These are phyloP conservation scores for Rhingia rostrata DNA, from an alignment of 2,888 invertebrate species.

Conservation along the genomic window DNA sequence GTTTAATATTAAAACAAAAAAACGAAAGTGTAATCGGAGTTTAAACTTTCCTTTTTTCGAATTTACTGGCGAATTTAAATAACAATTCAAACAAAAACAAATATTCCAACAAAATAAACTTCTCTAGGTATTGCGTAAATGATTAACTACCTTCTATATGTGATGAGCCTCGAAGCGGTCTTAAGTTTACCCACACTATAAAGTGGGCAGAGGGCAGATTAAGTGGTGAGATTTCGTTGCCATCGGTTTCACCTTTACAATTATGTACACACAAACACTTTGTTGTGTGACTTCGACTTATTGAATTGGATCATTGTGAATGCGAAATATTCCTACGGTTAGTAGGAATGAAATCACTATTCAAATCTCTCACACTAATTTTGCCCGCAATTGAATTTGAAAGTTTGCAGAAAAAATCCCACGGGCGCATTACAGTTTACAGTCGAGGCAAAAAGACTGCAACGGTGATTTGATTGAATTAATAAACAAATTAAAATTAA, in stretches of 20 bases:
- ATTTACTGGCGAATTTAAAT: slow-evolving; percentile 49
- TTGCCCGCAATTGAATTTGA: slow-evolving; percentile 36
- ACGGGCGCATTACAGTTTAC: slow-evolving; percentile 9
- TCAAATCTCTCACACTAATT: slow-evolving; percentile 33
- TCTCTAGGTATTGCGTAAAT: slow-evolving; percentile 14
- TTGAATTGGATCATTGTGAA: slow-evolving; percentile 32
- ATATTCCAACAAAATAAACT: neutral
- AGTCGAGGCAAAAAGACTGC: slow-evolving; percentile 7
- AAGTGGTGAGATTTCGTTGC: slow-evolving; percentile 24
- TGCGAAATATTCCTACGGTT: neutral
- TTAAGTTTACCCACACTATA: slow-evolving; percentile 1
- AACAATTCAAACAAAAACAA: slow-evolving; percentile 42
- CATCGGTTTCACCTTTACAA: slow-evolving; percentile 22
- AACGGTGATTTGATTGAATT: neutral
- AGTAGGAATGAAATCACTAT: slow-evolving; percentile 7
- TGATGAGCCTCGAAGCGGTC: slow-evolving; percentile 6
- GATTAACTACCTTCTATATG: slow-evolving; percentile 9
- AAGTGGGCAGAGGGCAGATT: slow-evolving; percentile 9
- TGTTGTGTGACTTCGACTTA: slow-evolving; percentile 11
- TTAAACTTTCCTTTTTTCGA: slow-evolving; percentile 63
- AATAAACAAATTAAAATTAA: no score
- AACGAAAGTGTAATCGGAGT: slow-evolving; percentile 57
- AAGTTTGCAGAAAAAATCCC: slow-evolving; percentile 24
- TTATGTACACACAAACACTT: neutral
- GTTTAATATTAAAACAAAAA: slow-evolving; percentile 23